These are phyloP conservation scores for Drosophila parabipectinata DNA, from an alignment of 1,140 invertebrate species.

Conservation along the genomic window DNA sequence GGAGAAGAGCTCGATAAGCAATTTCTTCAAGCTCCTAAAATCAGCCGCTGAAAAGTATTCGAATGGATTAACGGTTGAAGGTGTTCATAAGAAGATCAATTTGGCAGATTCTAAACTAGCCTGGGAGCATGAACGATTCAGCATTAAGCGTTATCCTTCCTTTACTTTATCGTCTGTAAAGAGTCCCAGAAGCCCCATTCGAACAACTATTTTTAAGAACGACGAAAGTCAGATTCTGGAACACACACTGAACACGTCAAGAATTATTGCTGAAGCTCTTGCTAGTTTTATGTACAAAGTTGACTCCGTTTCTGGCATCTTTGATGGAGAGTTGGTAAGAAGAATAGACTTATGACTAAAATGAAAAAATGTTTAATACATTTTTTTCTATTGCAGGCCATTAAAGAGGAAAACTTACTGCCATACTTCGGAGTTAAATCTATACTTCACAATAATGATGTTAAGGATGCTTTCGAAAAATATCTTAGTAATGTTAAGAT, in stretches of 20 bases:
- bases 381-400: constrained; percentile 48
- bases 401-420: constrained; percentile 66
- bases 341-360: neutral
- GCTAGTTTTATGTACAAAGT: constrained; percentile 94
- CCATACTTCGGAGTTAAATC: constrained; percentile 76
- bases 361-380: neutral
- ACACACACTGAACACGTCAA: constrained; percentile 86
- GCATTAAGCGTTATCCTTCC: constrained; percentile 94
- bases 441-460: constrained; percentile 75
- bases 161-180: constrained; percentile 95
- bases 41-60: constrained; percentile 84
- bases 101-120: constrained; percentile 95
- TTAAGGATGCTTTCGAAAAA: constrained; percentile 89
- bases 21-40: constrained; percentile 90
- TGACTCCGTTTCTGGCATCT: constrained; percentile 59
- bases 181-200: constrained; percentile 86
- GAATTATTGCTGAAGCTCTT: constrained; percentile 92
- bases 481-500: constrained; percentile 91
- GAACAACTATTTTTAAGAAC: constrained; percentile 87
- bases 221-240: constrained; percentile 61
- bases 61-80: constrained; percentile 87
- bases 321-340: constrained; percentile 70
- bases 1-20: constrained; percentile 90
- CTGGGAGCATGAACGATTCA: constrained; percentile 99
- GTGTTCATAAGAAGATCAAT: constrained; percentile 98